Percentiles rank a stretch among this genome's conserved stretches.
Evolutionary conservation across 2,797 vertebrate genomes (phyloP).

Genomic region (Perodicticus potto): DNA sequence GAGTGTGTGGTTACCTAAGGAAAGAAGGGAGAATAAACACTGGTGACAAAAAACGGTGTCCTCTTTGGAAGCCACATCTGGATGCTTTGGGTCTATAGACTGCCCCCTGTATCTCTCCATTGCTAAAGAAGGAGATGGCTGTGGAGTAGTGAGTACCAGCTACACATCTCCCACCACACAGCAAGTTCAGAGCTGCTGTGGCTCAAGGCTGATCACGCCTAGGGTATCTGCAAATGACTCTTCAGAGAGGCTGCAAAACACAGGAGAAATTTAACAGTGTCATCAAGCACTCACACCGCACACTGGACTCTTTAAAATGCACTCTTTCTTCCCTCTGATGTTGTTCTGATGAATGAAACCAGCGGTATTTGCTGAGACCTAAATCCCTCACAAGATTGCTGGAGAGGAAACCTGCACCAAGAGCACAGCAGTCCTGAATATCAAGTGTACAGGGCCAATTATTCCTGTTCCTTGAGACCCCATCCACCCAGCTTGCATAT

Average conservation of each 20-base stretch:
- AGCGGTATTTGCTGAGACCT: conserved; percentile 32
- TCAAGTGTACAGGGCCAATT: conserved; percentile 54
- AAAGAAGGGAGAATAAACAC: not conserved
- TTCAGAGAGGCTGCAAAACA: conserved; percentile 59
- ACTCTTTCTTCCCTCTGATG: conserved; percentile 69
- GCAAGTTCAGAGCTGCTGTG: conserved; percentile 23
- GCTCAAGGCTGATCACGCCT: not conserved
- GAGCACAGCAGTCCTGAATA: not conserved
- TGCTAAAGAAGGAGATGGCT: not conserved
- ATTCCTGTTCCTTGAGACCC: conserved; percentile 67
- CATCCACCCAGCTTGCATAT: conserved; percentile 64
- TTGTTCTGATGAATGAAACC: conserved; percentile 56
- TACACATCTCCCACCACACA: not conserved
- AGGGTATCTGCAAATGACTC: conserved; percentile 12
- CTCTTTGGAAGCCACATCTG: not conserved
- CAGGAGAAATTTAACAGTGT: conserved; percentile 56
- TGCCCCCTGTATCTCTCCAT: not conserved
- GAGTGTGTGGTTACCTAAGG: not conserved
- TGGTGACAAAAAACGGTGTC: not conserved
- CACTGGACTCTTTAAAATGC: conserved; percentile 43
- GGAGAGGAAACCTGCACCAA: conserved; percentile 37
- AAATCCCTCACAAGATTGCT: conserved; percentile 60
- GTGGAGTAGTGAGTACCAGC: not conserved
- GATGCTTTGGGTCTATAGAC: not conserved
- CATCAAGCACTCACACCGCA: conserved; percentile 39